Evolutionary conservation across 2,888 invertebrate species (phyloP).

Genomic region (Monochamus alternatus): DNA sequence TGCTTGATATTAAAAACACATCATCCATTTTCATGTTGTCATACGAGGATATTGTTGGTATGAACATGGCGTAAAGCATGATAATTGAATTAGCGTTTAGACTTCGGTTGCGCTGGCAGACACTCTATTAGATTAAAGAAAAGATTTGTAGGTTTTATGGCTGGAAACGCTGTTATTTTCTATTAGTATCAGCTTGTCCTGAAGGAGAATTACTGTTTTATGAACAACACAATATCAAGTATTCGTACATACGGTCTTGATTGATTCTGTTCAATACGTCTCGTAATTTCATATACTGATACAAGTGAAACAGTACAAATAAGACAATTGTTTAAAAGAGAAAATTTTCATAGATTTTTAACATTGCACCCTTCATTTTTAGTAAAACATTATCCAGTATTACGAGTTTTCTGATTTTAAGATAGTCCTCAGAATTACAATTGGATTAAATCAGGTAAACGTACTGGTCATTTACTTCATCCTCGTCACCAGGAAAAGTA

Average conservation of each 20-base stretch:
- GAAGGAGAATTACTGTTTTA: not conserved
- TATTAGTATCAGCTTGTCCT: not conserved
- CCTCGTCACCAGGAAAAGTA: too few species aligned
- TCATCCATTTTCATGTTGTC: not conserved
- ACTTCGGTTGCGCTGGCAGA: conserved; percentile 1
- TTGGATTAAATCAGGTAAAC: too few species aligned
- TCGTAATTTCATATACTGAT: too few species aligned
- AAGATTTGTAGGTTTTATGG: conserved; percentile 1
- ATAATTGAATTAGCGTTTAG: conserved; percentile 6
- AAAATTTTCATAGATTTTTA: too few species aligned
- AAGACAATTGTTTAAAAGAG: too few species aligned
- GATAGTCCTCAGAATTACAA: too few species aligned
- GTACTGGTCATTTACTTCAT: too few species aligned
- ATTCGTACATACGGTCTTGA: not conserved
- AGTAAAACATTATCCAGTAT: too few species aligned
- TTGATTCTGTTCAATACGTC: too few species aligned
- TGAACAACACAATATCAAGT: not conserved
- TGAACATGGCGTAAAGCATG: not conserved
- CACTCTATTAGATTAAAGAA: not conserved
- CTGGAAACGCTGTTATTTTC: not conserved
- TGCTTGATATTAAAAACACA: not conserved
- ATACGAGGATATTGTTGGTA: not conserved
- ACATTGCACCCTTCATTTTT: too few species aligned
- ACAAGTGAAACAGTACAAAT: too few species aligned
- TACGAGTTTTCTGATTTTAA: too few species aligned